These are phyloP conservation scores for Aproaerema taeniolella DNA, from an alignment of 2,888 invertebrate species.

Conservation along the genomic window DNA sequence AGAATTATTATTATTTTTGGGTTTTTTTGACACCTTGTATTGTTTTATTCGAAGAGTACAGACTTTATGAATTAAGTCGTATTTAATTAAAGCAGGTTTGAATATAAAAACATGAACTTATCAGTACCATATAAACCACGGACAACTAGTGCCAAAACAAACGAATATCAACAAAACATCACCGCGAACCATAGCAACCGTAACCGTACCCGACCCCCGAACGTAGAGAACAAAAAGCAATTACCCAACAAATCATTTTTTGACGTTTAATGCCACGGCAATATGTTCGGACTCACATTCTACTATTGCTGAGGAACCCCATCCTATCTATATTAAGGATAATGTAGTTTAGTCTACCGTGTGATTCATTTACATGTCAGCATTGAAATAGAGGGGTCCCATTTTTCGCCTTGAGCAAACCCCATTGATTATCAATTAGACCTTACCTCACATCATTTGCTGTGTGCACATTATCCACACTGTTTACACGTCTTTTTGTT, in stretches of 20 bases:
- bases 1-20: too few species aligned
- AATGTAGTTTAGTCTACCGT: constrained; percentile 42
- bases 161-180: constrained; percentile 63
- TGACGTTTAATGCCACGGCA: constrained; percentile 73
- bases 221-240: constrained; percentile 61
- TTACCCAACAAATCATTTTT: constrained; percentile 75
- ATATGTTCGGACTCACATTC: constrained; percentile 68
- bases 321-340: constrained; percentile 39
- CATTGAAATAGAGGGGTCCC: constrained; percentile 44
- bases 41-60: too few species aligned
- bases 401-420: constrained; percentile 42
- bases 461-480: constrained; percentile 68
- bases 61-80: too few species aligned
- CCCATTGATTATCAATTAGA: constrained; percentile 76
- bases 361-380: constrained; percentile 68
- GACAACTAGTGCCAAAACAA: constrained; percentile 1
- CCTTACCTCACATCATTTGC: constrained; percentile 65
- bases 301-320: constrained; percentile 37
- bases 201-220: constrained; percentile 51
- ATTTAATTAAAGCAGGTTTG: too few species aligned
- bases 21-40: too few species aligned
- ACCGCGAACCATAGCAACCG: constrained; percentile 48
- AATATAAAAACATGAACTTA: too few species aligned
- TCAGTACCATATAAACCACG: too few species aligned
- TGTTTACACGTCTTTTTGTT: constrained; percentile 68